Evolutionary conservation across 2,888 invertebrate genomes (phyloP).

Genomic region (Eubasilissa splendida): DNA sequence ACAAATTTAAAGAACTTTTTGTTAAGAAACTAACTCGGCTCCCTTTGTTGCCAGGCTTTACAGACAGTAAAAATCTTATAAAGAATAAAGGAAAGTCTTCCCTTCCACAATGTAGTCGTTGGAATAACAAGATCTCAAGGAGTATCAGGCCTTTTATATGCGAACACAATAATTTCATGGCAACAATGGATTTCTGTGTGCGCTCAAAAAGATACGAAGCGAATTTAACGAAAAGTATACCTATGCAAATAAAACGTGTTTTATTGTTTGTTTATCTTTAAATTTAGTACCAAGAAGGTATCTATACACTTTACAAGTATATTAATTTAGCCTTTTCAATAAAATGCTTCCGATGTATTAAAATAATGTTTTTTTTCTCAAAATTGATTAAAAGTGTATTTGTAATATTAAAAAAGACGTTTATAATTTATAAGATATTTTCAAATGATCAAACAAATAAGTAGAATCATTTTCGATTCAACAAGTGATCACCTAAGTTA

Average conservation of each 20-base stretch:
- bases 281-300: no score
- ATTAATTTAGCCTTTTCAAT: no score
- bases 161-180: slow-evolving; percentile 44
- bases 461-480: neutral
- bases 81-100: slow-evolving; percentile 47
- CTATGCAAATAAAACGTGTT: slow-evolving; percentile 29
- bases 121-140: slow-evolving; percentile 45
- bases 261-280: neutral
- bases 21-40: slow-evolving; percentile 21
- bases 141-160: slow-evolving; percentile 48
- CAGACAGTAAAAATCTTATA: slow-evolving; percentile 49
- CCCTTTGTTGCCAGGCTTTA: slow-evolving; percentile 49
- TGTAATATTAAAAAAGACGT: no score
- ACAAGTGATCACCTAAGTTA: neutral
- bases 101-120: slow-evolving; percentile 40
- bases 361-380: no score
- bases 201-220: slow-evolving; percentile 35
- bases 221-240: slow-evolving; percentile 19
- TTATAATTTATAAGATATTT: no score
- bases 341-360: no score
- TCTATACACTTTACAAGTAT: no score
- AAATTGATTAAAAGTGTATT: no score
- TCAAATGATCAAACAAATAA: no score
- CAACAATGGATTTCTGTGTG: slow-evolving; percentile 43
- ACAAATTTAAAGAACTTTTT: slow-evolving; percentile 48